Evolutionary conservation across 1,140 invertebrate genomes (phyloP), one percentile per base, ranked within the genome.

Genomic region (Galendromus occidentalis): DNA sequence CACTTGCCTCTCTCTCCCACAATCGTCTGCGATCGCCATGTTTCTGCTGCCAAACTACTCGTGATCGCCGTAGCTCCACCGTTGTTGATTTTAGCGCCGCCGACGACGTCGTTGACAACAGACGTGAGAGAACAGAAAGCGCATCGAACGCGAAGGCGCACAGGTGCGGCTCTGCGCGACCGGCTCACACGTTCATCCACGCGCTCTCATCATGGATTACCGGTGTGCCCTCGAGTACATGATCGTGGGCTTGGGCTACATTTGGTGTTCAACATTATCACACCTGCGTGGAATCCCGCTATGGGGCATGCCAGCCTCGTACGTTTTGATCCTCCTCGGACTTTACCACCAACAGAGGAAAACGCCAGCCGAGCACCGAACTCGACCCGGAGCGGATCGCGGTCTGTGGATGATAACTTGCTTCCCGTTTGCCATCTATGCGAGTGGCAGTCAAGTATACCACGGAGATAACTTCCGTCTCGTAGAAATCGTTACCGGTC

Each of bases 251-350:
- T 33, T 59, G 14, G 51, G 51, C 2, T 59, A 29, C 22, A 33
- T 59, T 14, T 59, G 51, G 51, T 29, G 51, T 25, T 59, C 51
- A 22, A 59, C 51, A 2, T 33, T 59, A 33, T 59, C 51, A 14
- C 51, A 59, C 9, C 51, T 59, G 51, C 12, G 51, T 18, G 51
- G 51, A 59, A 9, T 25, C 2, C 51, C 51, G 2, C n/a, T 22
- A 25, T 59, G 51, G 51, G 51, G 51, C 51, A 59, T 59, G 51
- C 51, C 51, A 59, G 14, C 33, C 14, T 59, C 51, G 33, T 59
- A 20, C 33, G 51, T 33, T 25, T 22, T 59, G 14, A 14, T 59
- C 14, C 51, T 59, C 2, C 25, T 33, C 2, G 51, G 51, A 25
- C 51, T 59, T 33, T 59, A 20, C 25, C 51, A 59, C 33, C 51